Base-by-base conservation (phyloP, 2,888 invertebrate species). In the Pemphredon lugubris region DNA sequence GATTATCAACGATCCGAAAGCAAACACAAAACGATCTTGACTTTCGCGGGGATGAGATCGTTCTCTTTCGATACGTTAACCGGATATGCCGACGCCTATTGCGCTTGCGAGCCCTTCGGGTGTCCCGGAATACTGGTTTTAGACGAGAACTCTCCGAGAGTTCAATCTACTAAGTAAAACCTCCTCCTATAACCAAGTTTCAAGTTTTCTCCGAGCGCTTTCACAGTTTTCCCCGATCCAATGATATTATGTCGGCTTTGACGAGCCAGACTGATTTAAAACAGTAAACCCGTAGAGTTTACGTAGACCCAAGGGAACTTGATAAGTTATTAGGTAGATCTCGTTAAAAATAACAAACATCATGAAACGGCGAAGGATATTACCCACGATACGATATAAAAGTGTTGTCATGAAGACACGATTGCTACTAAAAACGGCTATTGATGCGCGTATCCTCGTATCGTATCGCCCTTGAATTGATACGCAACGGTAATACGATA, bases 101-200 rank as follows among this genome's bases (percentile, higher is more conserved):
- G 61, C 40, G 42, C 34, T 48, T 13, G 51, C 45, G 65, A 65
- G 61, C 48, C 51, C 37, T 69, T 16, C 40, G 47, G 16, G 23
- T 50, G 45, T 61, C 47, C 42, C 44, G 63, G 48, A 55, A 68
- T 64, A 57, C 53, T 53, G 58, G 69, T 61, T 77, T 74, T 53
- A 64, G 71, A 65, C 53, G 50, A 40, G 64, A 69, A 81, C 53
- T 82, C 73, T 66, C 59, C 50, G 4, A 26, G 67, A 78, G 81
- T 84, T 82, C 85, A 86, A 86, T 86, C 82, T 84, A 63, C 86
- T 86, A 87, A 86, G 87, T 86, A 86, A 86, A 84, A 80, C 81
- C 72, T 77, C 68, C 55, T 68, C 65, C 72, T 69, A 66, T 73
- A 77, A 71, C 68, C 70, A 34, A 51, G 40, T 75, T 61, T 63